Percentiles rank a stretch among this genome's conserved stretches.
Evolutionary conservation across 1,140 invertebrate species (phyloP).

Genomic region (Procambarus clarkii): DNA sequence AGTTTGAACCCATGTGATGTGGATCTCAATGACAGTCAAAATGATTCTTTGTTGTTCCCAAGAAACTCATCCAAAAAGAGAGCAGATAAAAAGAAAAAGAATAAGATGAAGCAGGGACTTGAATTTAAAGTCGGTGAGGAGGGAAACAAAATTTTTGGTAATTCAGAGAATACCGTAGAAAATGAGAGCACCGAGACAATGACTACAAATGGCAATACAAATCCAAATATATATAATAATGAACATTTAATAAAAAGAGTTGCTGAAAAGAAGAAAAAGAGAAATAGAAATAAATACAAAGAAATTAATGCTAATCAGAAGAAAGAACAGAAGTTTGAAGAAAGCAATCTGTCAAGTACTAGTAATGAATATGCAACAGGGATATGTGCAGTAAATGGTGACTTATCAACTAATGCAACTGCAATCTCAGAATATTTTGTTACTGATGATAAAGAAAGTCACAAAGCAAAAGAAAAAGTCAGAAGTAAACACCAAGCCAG

Average conservation of each 20-base stretch:
- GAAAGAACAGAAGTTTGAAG: not conserved
- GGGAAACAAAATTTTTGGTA: not conserved
- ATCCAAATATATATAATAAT: not conserved
- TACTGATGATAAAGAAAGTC: not conserved
- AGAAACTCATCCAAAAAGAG: not conserved
- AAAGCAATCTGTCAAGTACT: not conserved
- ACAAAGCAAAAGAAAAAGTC: not conserved
- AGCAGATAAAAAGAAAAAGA: slow-evolving; percentile 15
- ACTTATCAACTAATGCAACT: not conserved
- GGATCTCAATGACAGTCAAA: not conserved
- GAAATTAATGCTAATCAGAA: not conserved
- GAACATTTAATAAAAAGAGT: no score
- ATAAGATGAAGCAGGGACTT: not conserved
- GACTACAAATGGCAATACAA: not conserved
- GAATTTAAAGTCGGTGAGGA: not conserved
- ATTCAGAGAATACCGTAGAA: no score
- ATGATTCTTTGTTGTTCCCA: not conserved
- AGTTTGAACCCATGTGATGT: not conserved
- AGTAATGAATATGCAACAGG: not conserved
- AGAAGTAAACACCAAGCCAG: not conserved
- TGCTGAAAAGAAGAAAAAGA: not conserved
- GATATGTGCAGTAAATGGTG: not conserved
- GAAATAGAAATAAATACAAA: not conserved
- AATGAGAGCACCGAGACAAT: not conserved
- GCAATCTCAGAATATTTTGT: not conserved